A percentile compares a stretch with the other conserved stretches of the same genome.
phyloP scores from a whole-genome alignment of 1,140 invertebrate genomes.

The Drosophila truncata region DNA sequence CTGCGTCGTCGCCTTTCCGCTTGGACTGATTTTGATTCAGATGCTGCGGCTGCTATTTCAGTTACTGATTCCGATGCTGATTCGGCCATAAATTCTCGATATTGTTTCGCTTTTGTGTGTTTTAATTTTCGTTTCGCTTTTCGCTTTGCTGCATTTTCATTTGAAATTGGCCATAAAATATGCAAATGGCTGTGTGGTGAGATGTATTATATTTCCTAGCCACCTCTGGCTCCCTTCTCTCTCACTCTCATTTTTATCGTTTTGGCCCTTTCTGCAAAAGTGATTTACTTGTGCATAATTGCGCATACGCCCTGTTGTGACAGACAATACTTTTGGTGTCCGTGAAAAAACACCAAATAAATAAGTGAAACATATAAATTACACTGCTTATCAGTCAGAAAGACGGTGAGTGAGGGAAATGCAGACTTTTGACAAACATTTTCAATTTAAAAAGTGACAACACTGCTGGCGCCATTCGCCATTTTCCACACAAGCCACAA shows the following conservation, averaged over 20 bases:
- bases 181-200: conserved; percentile 56
- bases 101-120: conserved; percentile 71
- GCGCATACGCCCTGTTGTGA: conserved; percentile 27
- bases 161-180: conserved; percentile 77
- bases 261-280: conserved; percentile 6
- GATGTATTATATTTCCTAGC: conserved; percentile 21
- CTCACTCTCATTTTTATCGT: background rate
- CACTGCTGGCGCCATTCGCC: conserved; percentile 22
- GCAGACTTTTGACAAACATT: conserved; percentile 70
- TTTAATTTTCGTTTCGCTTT: conserved; percentile 65
- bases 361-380: conserved; percentile 50
- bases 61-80: conserved; percentile 45
- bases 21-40: conserved; percentile 53
- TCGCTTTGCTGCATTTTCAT: conserved; percentile 72
- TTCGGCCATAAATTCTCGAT: conserved; percentile 65
- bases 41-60: conserved; percentile 28
- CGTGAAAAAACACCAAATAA: conserved; percentile 19
- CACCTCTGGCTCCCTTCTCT: background rate
- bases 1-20: conserved; percentile 53
- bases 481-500: conserved; percentile 36
- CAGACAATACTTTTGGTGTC: conserved; percentile 14
- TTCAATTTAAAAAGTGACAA: conserved; percentile 79
- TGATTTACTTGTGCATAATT: conserved; percentile 48
- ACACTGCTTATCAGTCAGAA: conserved; percentile 50
- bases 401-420: conserved; percentile 23